A percentile compares a stretch with the other conserved stretches of the same genome.
Conservation (phyloP, 2,888 invertebrate genomes). For the Tinea trinotella region DNA sequence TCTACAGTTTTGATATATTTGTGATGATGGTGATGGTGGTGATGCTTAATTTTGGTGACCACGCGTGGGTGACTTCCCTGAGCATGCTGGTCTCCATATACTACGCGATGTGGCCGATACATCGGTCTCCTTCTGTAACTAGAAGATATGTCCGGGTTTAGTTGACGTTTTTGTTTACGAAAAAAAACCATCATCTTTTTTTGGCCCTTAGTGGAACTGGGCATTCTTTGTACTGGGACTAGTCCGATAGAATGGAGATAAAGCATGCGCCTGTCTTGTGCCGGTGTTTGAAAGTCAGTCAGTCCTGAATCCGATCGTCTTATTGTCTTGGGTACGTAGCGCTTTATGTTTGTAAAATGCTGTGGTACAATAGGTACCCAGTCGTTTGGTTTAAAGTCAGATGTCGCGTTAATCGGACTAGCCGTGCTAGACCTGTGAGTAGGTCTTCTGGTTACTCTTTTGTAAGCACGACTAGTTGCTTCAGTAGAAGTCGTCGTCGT, state of each 20-base stretch:
- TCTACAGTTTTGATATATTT: conserved; percentile 75
- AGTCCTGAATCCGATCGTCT: conserved; percentile 37
- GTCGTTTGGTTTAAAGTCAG: conserved; percentile 41
- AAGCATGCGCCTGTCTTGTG: conserved; percentile 38
- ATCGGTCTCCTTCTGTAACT: conserved; percentile 42
- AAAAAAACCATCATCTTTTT: conserved; percentile 40
- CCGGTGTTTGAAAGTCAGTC: conserved; percentile 20
- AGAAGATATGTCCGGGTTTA: conserved; percentile 40
- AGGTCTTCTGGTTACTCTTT: conserved; percentile 49
- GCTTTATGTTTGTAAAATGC: conserved; percentile 33
- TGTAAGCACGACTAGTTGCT: conserved; percentile 40
- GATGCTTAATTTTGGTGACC: conserved; percentile 69
- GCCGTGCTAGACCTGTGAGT: conserved; percentile 35
- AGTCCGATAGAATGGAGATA: conserved; percentile 53
- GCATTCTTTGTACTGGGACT: conserved; percentile 36
- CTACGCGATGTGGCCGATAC: conserved; percentile 30
- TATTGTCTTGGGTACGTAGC: conserved; percentile 26
- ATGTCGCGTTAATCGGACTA: conserved; percentile 7
- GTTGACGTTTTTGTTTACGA: conserved; percentile 40
- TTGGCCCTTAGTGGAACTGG: conserved; percentile 32
- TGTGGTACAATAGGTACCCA: conserved; percentile 63
- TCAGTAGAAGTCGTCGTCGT: conserved; percentile 31
- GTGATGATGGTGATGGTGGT: conserved; percentile 78
- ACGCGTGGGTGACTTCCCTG: conserved; percentile 40
- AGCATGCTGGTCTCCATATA: conserved; percentile 38